Conservation (phyloP, 2,797 vertebrate genomes). For the Centropyge bicolor region DNA sequence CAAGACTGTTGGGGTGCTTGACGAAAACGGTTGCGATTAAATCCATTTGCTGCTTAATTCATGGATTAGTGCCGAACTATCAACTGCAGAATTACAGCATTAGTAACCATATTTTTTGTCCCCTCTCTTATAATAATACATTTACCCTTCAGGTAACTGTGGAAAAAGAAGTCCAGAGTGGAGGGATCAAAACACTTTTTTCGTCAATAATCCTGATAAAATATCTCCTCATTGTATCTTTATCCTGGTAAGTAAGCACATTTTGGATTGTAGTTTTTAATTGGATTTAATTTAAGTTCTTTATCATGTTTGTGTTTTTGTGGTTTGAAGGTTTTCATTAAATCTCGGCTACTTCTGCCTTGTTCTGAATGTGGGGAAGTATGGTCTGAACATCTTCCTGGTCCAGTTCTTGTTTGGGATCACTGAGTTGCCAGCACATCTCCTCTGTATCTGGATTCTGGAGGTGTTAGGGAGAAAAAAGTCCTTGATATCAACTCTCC, state of each 20-base stretch:
- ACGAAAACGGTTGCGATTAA: neutral
- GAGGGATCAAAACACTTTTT: conserved; percentile 78
- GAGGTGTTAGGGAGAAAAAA: conserved; percentile 83
- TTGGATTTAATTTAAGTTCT: neutral
- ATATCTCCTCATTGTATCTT: conserved; percentile 77
- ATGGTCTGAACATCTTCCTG: conserved; percentile 89
- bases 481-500: conserved; percentile 74
- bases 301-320: neutral
- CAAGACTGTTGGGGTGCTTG: neutral
- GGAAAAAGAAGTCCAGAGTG: conserved; percentile 62
- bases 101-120: neutral
- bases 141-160: conserved; percentile 58
- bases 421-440: conserved; percentile 83
- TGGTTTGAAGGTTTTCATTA: conserved; percentile 83
- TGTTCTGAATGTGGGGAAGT: conserved; percentile 85
- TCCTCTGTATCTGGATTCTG: conserved; percentile 80
- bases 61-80: neutral
- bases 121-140: neutral
- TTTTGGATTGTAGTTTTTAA: neutral
- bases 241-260: conserved; percentile 81
- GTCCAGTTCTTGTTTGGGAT: conserved; percentile 88
- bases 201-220: conserved; percentile 78
- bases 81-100: neutral
- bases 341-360: conserved; percentile 86
- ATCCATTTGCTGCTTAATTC: neutral